Evolutionary conservation across 2,888 invertebrate species (phyloP).

Genomic region (Drosophila sordidula): DNA sequence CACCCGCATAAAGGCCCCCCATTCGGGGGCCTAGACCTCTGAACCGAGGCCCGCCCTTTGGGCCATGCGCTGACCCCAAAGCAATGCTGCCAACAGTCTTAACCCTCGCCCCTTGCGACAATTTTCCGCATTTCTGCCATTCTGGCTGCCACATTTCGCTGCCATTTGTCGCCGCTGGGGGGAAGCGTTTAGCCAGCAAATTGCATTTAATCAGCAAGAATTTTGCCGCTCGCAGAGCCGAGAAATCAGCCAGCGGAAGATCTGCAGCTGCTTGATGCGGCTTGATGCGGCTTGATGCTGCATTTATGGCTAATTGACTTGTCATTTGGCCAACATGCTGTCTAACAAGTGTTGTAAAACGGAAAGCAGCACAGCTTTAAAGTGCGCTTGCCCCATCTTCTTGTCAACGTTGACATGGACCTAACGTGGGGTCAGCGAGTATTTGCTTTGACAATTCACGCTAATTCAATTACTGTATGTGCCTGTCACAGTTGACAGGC

Average conservation of each 20-base stretch:
- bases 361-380: neutral
- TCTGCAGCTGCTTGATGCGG: constrained; percentile 2
- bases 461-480: neutral
- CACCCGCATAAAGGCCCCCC: constrained; percentile 35
- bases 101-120: too few species aligned
- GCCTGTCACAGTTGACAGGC: neutral
- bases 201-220: constrained; percentile 49
- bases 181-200: constrained; percentile 46
- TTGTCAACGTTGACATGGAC: constrained; percentile 1
- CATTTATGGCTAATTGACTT: constrained; percentile 39
- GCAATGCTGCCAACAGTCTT: constrained; percentile 19
- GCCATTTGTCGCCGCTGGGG: constrained; percentile 29
- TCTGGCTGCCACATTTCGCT: neutral
- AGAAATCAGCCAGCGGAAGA: constrained; percentile 6
- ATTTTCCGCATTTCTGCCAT: neutral
- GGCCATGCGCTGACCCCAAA: constrained; percentile 33
- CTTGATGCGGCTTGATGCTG: neutral
- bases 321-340: constrained; percentile 15
- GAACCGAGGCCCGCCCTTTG: constrained; percentile 18
- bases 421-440: neutral
- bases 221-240: constrained; percentile 27
- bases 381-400: neutral
- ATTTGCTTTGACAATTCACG: neutral
- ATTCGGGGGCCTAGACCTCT: neutral
- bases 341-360: constrained; percentile 8